These are phyloP conservation scores for Seriola rivoliana DNA, from an alignment of 2,113 vertebrate species.

Conservation along the genomic window DNA sequence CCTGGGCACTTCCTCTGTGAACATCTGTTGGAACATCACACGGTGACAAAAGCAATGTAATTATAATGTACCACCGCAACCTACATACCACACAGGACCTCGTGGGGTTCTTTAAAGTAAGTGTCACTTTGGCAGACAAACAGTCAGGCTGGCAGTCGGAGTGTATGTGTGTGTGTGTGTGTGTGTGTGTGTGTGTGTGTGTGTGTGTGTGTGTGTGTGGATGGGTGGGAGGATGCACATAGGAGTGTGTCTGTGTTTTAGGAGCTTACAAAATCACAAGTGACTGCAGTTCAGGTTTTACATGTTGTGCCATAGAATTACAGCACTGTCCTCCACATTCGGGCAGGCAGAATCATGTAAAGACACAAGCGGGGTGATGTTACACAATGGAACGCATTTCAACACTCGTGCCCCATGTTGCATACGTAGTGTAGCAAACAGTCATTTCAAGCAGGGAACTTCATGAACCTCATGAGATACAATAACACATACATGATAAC, in stretches of 20 bases:
- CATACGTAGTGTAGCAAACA: neutral
- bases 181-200: conserved; percentile 12
- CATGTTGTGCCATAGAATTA: conserved; percentile 49
- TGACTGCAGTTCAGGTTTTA: conserved; percentile 41
- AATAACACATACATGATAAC: neutral
- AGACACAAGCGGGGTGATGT: neutral
- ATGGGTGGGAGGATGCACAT: conserved; percentile 8
- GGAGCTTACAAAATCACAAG: conserved; percentile 43
- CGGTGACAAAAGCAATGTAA: conserved; percentile 75
- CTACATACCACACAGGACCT: conserved; percentile 56
- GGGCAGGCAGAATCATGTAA: conserved; percentile 45
- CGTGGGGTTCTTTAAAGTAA: conserved; percentile 45
- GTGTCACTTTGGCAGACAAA: conserved; percentile 56
- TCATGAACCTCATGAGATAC: conserved; percentile 1
- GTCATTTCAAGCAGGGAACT: conserved; percentile 8
- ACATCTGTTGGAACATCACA: conserved; percentile 78
- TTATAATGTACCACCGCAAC: conserved; percentile 71
- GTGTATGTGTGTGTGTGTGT: conserved; percentile 20
- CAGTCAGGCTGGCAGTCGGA: conserved; percentile 30
- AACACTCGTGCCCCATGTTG: conserved; percentile 16
- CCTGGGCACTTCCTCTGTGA: conserved; percentile 68
- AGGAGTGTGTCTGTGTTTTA: conserved; percentile 23
- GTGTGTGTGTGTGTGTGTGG: conserved; percentile 2
- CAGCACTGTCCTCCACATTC: conserved; percentile 21
- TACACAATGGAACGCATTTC: conserved; percentile 32